Evolutionary conservation across 2,888 invertebrate species (phyloP), one percentile per base, ranked within the genome.

Genomic region (Lucinisca nassula): DNA sequence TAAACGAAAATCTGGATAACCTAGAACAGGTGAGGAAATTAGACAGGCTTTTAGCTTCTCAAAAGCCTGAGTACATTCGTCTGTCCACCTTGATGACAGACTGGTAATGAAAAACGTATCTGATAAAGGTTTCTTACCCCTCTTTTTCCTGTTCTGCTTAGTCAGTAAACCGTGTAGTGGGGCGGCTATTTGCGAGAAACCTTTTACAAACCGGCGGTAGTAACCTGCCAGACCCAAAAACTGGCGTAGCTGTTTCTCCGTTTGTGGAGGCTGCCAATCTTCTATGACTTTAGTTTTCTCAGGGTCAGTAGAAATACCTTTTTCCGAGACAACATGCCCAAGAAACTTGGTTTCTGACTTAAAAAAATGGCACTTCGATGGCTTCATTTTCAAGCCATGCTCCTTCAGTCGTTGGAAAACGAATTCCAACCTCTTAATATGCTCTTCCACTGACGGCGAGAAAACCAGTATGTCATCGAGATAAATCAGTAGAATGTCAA

Each of bases 211-310:
- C 10, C 72, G 35, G 21, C 37, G 30, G 24, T 35, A 67, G 21
- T 72, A 72, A 6, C 37, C 72, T 10, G 37, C 21, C 2, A 72
- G 35, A 38, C 10, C 21, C 8, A 72, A 32, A 35, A 72, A 72
- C 3, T 8, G 35, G 30, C 72, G 2, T n/a, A 72, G 8, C 10
- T 76, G 49, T 49, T 76, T 51, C 17, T 12, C 2, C 27, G 45
- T 76, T 12, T 49, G 21, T 75, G 51, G 76, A 30, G 27, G 30
- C 24, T 49, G 76, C 76, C 76, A 76, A 51, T 76, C 32, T 51
- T n/a, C 24, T n/a, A 40, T 24, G 0, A 24, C n/a, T n/a, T n/a
- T n/a, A n/a, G n/a, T n/a, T n/a, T n/a, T 76, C 21, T 45, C 51
- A 14, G 51, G 76, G 24, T 76, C 76, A 24, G 51, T 76, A 4